Base-by-base conservation (phyloP, 2,797 vertebrate species). In the Pangasius krempfi region DNA sequence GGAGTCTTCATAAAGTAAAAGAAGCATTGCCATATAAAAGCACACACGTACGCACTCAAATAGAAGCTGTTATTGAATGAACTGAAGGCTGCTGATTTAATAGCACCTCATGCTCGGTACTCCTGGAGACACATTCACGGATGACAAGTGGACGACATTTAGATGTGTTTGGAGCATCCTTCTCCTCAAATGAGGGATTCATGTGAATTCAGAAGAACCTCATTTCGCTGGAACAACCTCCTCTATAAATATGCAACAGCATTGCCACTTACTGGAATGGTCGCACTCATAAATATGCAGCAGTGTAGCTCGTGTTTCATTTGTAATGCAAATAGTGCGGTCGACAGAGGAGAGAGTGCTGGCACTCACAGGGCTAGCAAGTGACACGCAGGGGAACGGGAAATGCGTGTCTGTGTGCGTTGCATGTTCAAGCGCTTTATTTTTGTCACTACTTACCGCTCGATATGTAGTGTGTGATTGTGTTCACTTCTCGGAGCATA, bases 181-280 rank as follows among this genome's bases (percentile, higher is more conserved):
- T 90, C 89, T 89, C 75, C 30, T 85, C 78, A 92, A 93, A 92
- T 87, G 89, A 89, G 90, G 88, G 89, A 92, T 93, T 92, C 88
- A 82, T 91, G 88, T 86, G 89, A 92, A 92, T 93, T 92, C 88
- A 84, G 89, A 92, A 92, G 86, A 85, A 91, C 85, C 90, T 91
- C 89, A 90, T 93, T 93, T 91, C 83, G 8, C 87, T 81, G 85
- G 91, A 91, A 90, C 90, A 90, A 90, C 90, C 92, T 90, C 72
- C 70, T 89, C 90, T 89, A 93, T 93, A 91, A 93, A 92, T 92
- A 93, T 91, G 90, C 90, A 92, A 88, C 85, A 91, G 88, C 37
- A 87, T 64, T 90, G 85, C 89, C 87, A 89, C 89, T 92, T 90
- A 89, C 90, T 85, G 86, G 85, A 87, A 86, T 88, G 50, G 86